Percentiles rank a stretch among this genome's conserved stretches.
Evolutionary conservation across 2,113 vertebrate species (phyloP).

Genomic region (Ellobius talpinus): DNA sequence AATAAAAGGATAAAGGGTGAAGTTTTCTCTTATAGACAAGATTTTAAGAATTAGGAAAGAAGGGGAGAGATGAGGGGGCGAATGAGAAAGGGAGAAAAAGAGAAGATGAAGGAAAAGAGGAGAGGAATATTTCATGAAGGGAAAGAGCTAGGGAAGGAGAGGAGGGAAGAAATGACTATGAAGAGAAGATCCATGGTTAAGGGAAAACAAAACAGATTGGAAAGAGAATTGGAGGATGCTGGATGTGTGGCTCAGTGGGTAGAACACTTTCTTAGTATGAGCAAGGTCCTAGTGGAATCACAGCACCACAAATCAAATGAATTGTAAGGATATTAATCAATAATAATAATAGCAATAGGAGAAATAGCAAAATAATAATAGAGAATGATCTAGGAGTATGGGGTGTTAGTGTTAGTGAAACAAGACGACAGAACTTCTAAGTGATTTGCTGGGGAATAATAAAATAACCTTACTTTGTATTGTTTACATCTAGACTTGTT

Average conservation of each 20-base stretch:
- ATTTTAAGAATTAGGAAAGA: not conserved
- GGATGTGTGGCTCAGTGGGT: not conserved
- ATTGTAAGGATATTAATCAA: not conserved
- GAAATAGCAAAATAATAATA: not conserved
- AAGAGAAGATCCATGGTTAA: not conserved
- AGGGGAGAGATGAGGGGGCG: not conserved
- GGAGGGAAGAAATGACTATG: not conserved
- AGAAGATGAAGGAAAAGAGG: not conserved
- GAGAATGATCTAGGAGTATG: not conserved
- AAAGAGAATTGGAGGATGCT: not conserved
- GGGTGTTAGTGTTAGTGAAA: not conserved
- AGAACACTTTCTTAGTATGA: not conserved
- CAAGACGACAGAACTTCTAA: not conserved
- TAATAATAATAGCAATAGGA: not conserved
- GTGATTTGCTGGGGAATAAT: not conserved
- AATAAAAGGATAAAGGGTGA: not conserved
- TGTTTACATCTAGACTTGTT: not conserved
- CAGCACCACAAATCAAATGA: not conserved
- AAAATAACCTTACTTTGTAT: not conserved
- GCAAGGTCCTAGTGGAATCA: not conserved
- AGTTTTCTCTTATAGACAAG: not conserved
- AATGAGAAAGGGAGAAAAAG: not conserved
- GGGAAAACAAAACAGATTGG: not conserved
- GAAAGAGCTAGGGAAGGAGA: not conserved
- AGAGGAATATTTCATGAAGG: not conserved